Evolutionary conservation across 1,140 invertebrate species (phyloP), one percentile per base, ranked within the genome.

Genomic region (Calycopis cecrops): DNA sequence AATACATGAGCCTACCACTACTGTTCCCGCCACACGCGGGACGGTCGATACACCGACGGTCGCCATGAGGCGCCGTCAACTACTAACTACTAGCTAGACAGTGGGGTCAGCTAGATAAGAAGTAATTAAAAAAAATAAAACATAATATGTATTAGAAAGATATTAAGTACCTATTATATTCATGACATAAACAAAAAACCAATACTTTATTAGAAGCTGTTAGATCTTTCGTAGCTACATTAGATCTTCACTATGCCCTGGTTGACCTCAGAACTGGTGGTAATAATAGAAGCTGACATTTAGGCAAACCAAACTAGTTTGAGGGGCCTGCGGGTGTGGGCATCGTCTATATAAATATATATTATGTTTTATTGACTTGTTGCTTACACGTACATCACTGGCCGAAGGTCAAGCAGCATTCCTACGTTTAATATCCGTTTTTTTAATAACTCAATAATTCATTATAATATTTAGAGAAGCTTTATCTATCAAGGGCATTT

Each of bases 241-340:
- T 44, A 44, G 40, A 44, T 44, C 40, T 60, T 53, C 50, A 35
- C 61, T 59, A 50, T 72, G 69, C 73, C 73, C 70, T 57, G 53
- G 48, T 28, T 65, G 71, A 79, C 76, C 79, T 67, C 65, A 56
- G 48, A 48, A 57, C 50, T 59, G 60, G 57, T 50, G 62, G 63
- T 84, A 84, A 80, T 82, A 82, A 79, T 82, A 79, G 67, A 57
- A 56, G 73, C 76, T 85, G 77, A 78, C 77, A 85, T 85, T 85
- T 82, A 84, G 52, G 65, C 52, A 38, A 65, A 65, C 42, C 21
- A 66, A 80, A 84, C 81, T 76, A 71, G 79, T 84, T 82, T 68
- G 67, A 52, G 70, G 72, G 70, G 72, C 70, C 64, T 70, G 48
- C 54, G 57, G 55, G 51, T 67, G 55, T 57, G 49, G 42, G 40